These are phyloP conservation scores for Seira ritae DNA, from an alignment of 2,888 invertebrate species.

Conservation along the genomic window DNA sequence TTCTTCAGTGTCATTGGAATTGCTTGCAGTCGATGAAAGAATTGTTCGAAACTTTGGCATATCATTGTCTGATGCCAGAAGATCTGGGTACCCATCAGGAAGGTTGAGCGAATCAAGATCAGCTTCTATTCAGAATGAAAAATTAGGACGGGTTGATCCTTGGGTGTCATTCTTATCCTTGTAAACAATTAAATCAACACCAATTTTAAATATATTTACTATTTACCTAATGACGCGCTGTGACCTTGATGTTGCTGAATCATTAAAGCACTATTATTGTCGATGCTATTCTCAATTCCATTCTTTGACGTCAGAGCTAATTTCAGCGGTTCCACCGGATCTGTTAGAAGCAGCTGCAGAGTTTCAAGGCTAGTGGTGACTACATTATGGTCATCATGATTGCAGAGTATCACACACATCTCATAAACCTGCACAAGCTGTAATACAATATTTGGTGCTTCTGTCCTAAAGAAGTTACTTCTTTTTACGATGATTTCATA, in stretches of 20 bases:
- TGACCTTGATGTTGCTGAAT: constrained; percentile 31
- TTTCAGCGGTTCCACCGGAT: constrained; percentile 78
- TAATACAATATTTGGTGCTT: constrained; percentile 20
- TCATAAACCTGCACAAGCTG: constrained; percentile 82
- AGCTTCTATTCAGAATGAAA: too few relatives aligned
- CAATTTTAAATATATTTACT: neutral
- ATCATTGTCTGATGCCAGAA: constrained; percentile 68
- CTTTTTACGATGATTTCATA: constrained; percentile 52
- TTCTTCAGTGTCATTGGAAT: constrained; percentile 63
- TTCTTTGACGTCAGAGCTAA: constrained; percentile 78
- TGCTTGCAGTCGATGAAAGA: constrained; percentile 65
- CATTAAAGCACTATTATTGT: constrained; percentile 40
- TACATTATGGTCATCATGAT: constrained; percentile 88
- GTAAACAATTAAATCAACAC: too few relatives aligned
- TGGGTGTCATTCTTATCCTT: too few relatives aligned
- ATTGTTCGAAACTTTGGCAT: constrained; percentile 67
- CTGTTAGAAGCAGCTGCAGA: constrained; percentile 81
- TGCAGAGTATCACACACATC: constrained; percentile 79
- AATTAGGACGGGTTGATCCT: too few relatives aligned
- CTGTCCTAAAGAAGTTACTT: neutral
- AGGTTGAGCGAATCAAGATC: constrained; percentile 64
- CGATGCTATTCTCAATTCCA: constrained; percentile 75
- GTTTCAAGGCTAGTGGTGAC: constrained; percentile 90
- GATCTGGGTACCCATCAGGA: constrained; percentile 66
- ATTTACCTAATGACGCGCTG: constrained; percentile 22